Evolutionary conservation across 2,888 invertebrate genomes (phyloP).

Genomic region (Drosophila paracracens): DNA sequence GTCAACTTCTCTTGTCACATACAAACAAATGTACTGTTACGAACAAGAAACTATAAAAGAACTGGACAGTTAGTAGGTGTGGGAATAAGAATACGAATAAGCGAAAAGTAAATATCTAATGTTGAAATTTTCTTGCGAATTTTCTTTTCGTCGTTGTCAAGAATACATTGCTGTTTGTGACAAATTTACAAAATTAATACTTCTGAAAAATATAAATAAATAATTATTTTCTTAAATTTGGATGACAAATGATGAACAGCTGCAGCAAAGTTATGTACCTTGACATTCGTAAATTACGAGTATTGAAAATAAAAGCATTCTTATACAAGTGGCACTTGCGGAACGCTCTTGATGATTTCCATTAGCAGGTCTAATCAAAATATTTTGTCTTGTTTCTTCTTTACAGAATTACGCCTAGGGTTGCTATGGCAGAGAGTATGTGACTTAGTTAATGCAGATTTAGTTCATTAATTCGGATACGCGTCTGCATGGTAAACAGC

Average conservation of each 20-base stretch:
- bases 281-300: not conserved
- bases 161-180: not conserved
- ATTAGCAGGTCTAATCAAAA: not conserved
- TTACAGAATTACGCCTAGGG: not conserved
- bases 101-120: not conserved
- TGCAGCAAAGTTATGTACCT: not conserved
- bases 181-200: too few relatives aligned
- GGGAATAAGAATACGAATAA: not conserved
- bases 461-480: constrained; percentile 60
- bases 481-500: constrained; percentile 30
- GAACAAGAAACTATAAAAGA: constrained; percentile 5
- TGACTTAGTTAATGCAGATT: constrained; percentile 17
- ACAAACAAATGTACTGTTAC: constrained; percentile 17
- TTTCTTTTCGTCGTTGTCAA: not conserved
- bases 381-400: constrained; percentile 2
- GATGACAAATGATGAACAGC: not conserved
- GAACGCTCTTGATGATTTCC: not conserved
- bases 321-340: not conserved
- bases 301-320: not conserved
- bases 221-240: not conserved
- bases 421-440: not conserved
- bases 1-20: constrained; percentile 50
- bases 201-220: not conserved
- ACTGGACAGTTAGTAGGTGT: constrained; percentile 10
- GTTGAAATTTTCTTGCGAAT: not conserved